These are phyloP conservation scores for Emydocephalus ijimae DNA, from an alignment of 2,113 vertebrate genomes.

Conservation along the genomic window DNA sequence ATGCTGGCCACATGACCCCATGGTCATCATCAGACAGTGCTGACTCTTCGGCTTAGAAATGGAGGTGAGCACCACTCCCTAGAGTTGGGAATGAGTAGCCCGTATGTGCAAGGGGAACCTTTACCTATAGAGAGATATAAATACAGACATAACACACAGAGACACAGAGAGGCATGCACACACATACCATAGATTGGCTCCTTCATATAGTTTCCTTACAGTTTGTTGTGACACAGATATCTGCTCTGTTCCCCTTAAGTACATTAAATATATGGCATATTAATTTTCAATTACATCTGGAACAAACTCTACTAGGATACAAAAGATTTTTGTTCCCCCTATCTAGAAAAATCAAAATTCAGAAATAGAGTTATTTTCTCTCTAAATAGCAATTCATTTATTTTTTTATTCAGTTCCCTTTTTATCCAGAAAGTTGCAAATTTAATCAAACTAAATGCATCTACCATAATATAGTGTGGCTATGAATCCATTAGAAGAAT, in stretches of 20 bases:
- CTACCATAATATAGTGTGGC: background rate
- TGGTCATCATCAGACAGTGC: too few species aligned
- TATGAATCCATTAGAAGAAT: slow-evolving; percentile 8
- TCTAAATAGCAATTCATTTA: background rate
- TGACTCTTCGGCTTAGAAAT: too few species aligned
- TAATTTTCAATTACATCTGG: background rate
- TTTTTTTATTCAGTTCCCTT: background rate
- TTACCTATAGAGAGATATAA: background rate
- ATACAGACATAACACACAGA: background rate
- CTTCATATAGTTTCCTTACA: background rate
- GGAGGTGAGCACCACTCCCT: too few species aligned
- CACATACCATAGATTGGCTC: background rate
- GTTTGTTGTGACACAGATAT: background rate
- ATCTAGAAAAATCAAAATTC: background rate
- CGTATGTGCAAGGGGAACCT: too few species aligned
- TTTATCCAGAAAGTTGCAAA: background rate
- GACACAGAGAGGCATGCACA: background rate
- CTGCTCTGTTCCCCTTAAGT: background rate
- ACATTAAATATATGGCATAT: background rate
- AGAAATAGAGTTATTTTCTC: background rate
- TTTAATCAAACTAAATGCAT: background rate
- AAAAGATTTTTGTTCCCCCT: background rate
- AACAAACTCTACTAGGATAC: background rate
- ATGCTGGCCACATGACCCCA: too few species aligned
- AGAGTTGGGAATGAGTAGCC: too few species aligned